Evolutionary conservation across 2,797 vertebrate species (phyloP), one percentile per base, ranked within the genome.

Genomic region (Hypotaenidia philippensis): DNA sequence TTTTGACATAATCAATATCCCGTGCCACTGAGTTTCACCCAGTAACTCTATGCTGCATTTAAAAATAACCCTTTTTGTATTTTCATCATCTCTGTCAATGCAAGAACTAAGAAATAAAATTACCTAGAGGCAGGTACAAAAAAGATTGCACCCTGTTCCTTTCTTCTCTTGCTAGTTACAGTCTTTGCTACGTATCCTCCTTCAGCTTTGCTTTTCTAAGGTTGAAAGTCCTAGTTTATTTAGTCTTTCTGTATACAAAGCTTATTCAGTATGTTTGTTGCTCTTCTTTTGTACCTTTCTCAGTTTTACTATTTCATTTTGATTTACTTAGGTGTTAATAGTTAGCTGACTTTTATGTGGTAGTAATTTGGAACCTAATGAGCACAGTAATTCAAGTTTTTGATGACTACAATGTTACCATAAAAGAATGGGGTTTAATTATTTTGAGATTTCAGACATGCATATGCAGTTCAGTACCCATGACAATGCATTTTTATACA

Each of bases 401-500:
- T 96, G 93, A 95, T 95, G 92, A 87, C 80, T 96, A 49, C 71
- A 45, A 17, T 31, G 36, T 89, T 96, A 90, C 91, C 55, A 55
- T 93, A 91, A 94, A 94, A 85, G 36, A 95, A 75, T 0, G 1
- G 12, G 45, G 10, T 94, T 94, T 95, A 95, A 96, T 96, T 95
- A 96, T 96, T 89, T 93, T 81, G 71, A 83, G 38, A 66, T 83
- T 95, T 96, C 83, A 93, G 84, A 75, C 12, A 26, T 92, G 70
- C 89, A 20, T 79, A 57, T 88, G 57, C 57, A 92, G 65, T 90
- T 96, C 86, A 72, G 47, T 95, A 97, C 87, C 96, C 89, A 87
- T 95, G 84, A 97, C 87, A 95, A 60, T 91, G 87, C 92, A 85
- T 87, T 94, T 97, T 96, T 95, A 32, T 85, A 49, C 20, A 92